A percentile compares a stretch with the other conserved stretches of the same genome.
Conservation (phyloP, 2,888 invertebrate species). For the Limenitis arthemis region DNA sequence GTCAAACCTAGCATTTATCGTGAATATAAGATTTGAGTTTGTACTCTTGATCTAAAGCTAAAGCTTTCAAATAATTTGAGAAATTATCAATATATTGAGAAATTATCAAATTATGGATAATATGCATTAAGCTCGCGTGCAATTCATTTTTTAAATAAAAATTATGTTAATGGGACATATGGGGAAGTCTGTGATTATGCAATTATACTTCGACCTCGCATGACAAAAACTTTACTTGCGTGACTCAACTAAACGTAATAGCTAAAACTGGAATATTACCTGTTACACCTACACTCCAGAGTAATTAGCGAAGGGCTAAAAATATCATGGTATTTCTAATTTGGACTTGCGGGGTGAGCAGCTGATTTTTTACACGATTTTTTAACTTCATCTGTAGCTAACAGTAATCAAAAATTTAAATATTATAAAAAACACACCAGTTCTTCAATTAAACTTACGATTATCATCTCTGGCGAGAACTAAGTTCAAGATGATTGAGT, state of each 20-base stretch:
- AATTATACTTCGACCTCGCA: conserved; percentile 20
- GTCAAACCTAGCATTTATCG: too few species aligned
- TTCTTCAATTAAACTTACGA: too few species aligned
- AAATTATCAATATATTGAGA: too few species aligned
- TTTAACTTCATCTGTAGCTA: not conserved
- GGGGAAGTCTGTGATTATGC: conserved; percentile 18
- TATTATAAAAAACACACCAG: too few species aligned
- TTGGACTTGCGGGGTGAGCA: not conserved
- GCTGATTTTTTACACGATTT: not conserved
- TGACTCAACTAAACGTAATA: conserved; percentile 9
- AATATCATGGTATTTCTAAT: not conserved
- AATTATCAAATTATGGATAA: too few species aligned
- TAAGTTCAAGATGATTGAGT: too few species aligned
- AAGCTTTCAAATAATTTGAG: too few species aligned
- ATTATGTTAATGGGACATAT: conserved; percentile 10
- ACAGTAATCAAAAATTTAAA: not conserved
- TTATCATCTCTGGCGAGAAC: too few species aligned
- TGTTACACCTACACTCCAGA: conserved; percentile 8
- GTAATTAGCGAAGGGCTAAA: not conserved
- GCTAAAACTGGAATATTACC: conserved; percentile 15
- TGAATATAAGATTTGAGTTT: too few species aligned
- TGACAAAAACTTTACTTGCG: conserved; percentile 17
- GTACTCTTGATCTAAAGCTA: too few species aligned
- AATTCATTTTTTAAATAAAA: conserved; percentile 1
- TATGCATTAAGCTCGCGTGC: not conserved